Evolutionary conservation across 2,113 vertebrate species (phyloP).

Genomic region (Aptenodytes forsteri): DNA sequence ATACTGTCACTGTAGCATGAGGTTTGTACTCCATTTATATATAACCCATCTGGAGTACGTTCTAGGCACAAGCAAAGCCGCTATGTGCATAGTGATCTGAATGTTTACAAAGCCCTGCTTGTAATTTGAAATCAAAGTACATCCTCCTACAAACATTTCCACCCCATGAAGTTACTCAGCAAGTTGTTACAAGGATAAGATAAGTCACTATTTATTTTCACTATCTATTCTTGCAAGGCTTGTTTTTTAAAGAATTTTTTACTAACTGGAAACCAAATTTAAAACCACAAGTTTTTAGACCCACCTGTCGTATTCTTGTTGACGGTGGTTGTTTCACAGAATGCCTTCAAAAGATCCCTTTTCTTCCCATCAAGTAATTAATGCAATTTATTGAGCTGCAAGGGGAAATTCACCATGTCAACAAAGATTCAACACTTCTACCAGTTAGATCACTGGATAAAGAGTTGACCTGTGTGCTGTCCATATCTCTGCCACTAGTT

Average conservation of each 20-base stretch:
- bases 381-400: not conserved
- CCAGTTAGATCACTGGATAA: not conserved
- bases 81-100: not conserved
- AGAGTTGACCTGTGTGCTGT: not conserved
- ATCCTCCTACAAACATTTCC: not conserved
- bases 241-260: not conserved
- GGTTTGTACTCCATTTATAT: not conserved
- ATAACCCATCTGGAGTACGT: not conserved
- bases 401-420: not conserved
- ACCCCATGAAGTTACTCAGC: not conserved
- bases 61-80: not conserved
- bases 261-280: not conserved
- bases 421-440: not conserved
- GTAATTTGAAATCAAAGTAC: constrained; percentile 2
- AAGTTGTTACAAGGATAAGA: not conserved
- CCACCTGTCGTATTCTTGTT: not conserved
- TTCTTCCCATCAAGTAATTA: not conserved
- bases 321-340: not conserved
- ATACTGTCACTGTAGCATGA: not conserved
- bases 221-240: not conserved
- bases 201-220: not conserved
- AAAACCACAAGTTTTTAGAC: not conserved
- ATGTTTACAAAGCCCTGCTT: not conserved
- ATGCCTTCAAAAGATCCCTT: not conserved
- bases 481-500: not conserved